These are phyloP conservation scores for Cheiracanthium punctorium DNA, from an alignment of 2,888 invertebrate genomes.

Conservation along the genomic window DNA sequence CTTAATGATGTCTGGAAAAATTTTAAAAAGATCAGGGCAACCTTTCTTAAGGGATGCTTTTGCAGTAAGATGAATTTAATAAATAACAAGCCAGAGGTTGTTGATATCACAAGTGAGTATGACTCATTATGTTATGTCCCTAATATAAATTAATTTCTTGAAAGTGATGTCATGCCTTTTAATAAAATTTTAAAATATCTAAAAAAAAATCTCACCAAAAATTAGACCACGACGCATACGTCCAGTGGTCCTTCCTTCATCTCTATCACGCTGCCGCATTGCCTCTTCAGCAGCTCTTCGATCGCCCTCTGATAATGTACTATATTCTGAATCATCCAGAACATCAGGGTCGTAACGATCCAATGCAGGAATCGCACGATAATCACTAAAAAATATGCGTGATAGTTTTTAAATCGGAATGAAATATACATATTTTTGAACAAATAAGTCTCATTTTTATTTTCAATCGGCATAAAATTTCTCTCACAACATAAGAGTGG, in stretches of 20 bases:
- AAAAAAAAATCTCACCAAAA: constrained; percentile 89
- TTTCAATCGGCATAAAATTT: too few relatives aligned
- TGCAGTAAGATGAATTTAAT: too few relatives aligned
- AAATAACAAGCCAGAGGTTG: too few relatives aligned
- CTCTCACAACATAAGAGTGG: too few relatives aligned
- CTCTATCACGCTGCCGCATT: constrained; percentile 89
- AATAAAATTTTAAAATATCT: too few relatives aligned
- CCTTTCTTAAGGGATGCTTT: too few relatives aligned
- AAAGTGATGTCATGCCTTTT: too few relatives aligned
- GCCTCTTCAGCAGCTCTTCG: constrained; percentile 93
- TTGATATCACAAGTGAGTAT: too few relatives aligned
- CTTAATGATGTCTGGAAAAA: too few relatives aligned
- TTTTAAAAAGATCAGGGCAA: too few relatives aligned
- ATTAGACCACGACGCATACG: constrained; percentile 86
- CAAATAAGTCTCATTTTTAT: not conserved
- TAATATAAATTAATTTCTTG: too few relatives aligned
- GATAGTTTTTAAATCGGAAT: not conserved
- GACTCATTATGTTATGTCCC: too few relatives aligned
- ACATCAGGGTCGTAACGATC: constrained; percentile 92
- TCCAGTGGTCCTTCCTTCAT: constrained; percentile 81
- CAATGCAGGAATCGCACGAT: constrained; percentile 95
- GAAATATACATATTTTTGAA: not conserved
- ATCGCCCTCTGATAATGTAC: constrained; percentile 89
- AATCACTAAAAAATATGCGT: constrained; percentile 83
- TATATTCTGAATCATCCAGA: constrained; percentile 88